Conservation (phyloP, 1,140 invertebrate genomes). For the Zaprionus tsacasi region DNA sequence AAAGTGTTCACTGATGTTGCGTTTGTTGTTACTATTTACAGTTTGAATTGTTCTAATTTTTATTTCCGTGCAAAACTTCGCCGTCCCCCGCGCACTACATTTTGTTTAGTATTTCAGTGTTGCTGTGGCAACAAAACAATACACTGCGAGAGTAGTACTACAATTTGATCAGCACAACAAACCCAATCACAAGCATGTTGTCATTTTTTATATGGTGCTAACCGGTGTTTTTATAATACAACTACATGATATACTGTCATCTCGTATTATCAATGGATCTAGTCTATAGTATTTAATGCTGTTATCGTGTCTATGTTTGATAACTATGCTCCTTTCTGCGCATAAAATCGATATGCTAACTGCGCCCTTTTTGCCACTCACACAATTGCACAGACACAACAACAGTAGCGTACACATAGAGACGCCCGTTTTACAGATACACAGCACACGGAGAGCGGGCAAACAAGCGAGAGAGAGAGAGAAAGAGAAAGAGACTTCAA, state of each 20-base stretch:
- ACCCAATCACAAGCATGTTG: slow-evolving; percentile 11
- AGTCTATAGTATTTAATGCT: slow-evolving; percentile 35
- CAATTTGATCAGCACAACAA: slow-evolving; percentile 4
- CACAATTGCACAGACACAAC: slow-evolving; percentile 36
- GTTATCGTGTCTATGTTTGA: slow-evolving; percentile 33
- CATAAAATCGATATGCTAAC: slow-evolving; percentile 76
- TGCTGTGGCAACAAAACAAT: slow-evolving; percentile 42
- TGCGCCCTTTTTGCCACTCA: slow-evolving; percentile 74
- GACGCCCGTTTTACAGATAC: slow-evolving; percentile 67
- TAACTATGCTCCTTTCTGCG: slow-evolving; percentile 66
- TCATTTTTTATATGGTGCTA: slow-evolving; percentile 8
- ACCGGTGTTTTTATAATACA: slow-evolving; percentile 64
- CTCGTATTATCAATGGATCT: not conserved
- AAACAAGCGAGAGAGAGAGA: slow-evolving; percentile 11
- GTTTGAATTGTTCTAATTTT: slow-evolving; percentile 63
- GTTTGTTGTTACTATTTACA: slow-evolving; percentile 25
- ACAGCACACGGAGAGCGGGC: slow-evolving; percentile 50
- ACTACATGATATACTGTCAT: not conserved
- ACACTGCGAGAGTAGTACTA: slow-evolving; percentile 19
- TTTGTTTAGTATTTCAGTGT: slow-evolving; percentile 34
- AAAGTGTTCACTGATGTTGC: slow-evolving; percentile 28
- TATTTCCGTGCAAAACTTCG: slow-evolving; percentile 58
- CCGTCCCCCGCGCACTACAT: slow-evolving; percentile 18
- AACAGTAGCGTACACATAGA: slow-evolving; percentile 17
- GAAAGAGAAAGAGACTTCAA: not conserved